Evolutionary conservation across 2,888 invertebrate genomes (phyloP).

Genomic region (Ichneumoninae sp.): DNA sequence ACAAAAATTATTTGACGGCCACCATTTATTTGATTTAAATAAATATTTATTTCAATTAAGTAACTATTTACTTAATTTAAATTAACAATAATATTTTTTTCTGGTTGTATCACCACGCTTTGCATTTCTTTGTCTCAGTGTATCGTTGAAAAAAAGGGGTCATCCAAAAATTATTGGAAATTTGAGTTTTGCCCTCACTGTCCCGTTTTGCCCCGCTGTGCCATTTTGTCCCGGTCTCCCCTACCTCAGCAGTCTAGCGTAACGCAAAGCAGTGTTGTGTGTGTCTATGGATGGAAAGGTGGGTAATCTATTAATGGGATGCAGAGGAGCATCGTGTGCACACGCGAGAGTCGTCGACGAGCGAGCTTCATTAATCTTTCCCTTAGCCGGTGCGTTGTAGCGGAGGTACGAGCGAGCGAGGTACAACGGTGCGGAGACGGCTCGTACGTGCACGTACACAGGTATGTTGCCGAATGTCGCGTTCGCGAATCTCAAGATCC

Average conservation of each 20-base stretch:
- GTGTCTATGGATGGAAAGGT: constrained; percentile 31
- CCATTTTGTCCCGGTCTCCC: too few species aligned
- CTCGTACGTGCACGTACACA: background rate
- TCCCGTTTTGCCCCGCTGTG: too few species aligned
- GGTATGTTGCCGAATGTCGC: background rate
- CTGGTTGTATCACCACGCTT: too few species aligned
- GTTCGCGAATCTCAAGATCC: constrained; percentile 21
- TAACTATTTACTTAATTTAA: too few species aligned
- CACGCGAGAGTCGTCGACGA: constrained; percentile 69
- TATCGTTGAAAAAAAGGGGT: too few species aligned
- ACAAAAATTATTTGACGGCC: too few species aligned
- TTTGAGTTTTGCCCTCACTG: too few species aligned
- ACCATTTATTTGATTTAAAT: too few species aligned
- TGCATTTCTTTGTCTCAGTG: too few species aligned
- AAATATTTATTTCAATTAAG: too few species aligned
- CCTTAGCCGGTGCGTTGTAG: constrained; percentile 58
- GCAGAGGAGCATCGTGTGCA: constrained; percentile 63
- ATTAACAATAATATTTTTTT: too few species aligned
- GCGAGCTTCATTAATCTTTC: constrained; percentile 77
- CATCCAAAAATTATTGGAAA: too few species aligned
- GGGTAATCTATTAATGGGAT: constrained; percentile 77
- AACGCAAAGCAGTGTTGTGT: background rate
- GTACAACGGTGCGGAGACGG: background rate
- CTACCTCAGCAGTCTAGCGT: background rate
- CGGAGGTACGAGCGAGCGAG: constrained; percentile 32